Conservation (phyloP, 2,888 invertebrate species). For the Deilephila elpenor region DNA sequence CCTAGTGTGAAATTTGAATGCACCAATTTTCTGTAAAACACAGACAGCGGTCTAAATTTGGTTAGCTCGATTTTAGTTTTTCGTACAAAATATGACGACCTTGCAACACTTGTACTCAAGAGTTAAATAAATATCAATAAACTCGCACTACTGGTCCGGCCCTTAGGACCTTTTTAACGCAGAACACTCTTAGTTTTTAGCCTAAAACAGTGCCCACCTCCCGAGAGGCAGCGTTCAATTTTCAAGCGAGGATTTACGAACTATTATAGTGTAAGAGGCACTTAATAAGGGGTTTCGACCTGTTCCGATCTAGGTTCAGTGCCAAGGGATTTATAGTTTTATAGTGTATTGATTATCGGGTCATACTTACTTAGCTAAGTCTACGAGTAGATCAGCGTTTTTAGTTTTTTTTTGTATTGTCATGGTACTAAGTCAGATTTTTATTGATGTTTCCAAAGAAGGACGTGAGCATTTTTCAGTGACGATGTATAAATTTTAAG, state of each 20-base stretch:
- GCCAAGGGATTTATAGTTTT: constrained; percentile 7
- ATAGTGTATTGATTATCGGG: neutral
- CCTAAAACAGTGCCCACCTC: neutral
- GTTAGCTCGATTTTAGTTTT: neutral
- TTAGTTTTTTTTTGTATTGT: no score
- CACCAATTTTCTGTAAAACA: no score
- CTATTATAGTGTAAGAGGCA: constrained; percentile 13
- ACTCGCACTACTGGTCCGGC: neutral
- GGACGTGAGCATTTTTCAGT: no score
- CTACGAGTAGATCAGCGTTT: no score
- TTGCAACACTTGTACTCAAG: neutral
- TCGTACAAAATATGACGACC: neutral
- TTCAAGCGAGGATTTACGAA: constrained; percentile 21
- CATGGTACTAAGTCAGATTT: no score
- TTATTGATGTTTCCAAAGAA: no score
- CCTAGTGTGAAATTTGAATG: no score
- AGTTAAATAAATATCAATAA: neutral
- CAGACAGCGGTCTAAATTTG: no score
- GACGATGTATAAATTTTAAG: no score
- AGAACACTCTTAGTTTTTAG: neutral
- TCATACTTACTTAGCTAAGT: neutral
- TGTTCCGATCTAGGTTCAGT: neutral
- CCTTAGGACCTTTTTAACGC: neutral
- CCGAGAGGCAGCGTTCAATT: neutral
- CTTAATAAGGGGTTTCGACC: constrained; percentile 17